Base-by-base conservation (phyloP, 2,888 invertebrate genomes). In the Morinoia aosen region DNA sequence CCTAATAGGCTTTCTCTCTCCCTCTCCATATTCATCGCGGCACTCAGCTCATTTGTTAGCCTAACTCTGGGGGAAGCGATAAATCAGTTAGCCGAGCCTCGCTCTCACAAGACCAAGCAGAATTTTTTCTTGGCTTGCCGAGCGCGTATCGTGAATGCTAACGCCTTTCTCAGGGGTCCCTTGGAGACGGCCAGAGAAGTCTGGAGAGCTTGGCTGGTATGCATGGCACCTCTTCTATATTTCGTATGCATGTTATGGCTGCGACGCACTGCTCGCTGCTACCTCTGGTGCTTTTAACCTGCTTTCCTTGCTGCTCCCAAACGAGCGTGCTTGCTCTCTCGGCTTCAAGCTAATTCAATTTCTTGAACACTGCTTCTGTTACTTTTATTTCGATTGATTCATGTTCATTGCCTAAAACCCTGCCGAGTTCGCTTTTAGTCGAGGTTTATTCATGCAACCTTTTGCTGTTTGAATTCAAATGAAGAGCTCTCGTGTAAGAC, bases 11-110 rank as follows among this genome's bases (percentile, higher is more conserved):
- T 93, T 93, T 93, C 93, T 93, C 93, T 93, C 93, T 39, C 91
- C n/a, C 93, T 93, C 93, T 93, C 93, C 93, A 93, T 93, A 93
- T 93, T 93, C 93, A 93, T 93, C 93, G 57, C 93, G 56, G 93
- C 93, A 93, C 93, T 93, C 93, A 93, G 93, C 93, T 93, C 93
- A 93, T 93, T 93, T 93, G 93, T 93, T 93, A 93, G 93, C 93
- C 93, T 93, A 93, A 93, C 93, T 93, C 93, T 93, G 93, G 93
- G 93, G 93, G 93, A 93, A 93, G 93, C 93, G 93, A 93, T 93
- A 93, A 93, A 93, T 93, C 93, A 93, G 93, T 93, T 93, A 93
- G 93, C 90, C 90, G 90, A 90, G 90, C 90, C 90, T 48, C 90
- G 90, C 93, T 93, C 93, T 93, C 93, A 57, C 93, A 93, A 93